phyloP scores from a whole-genome alignment of 2,113 vertebrate genomes.

The Grallaria varia region DNA sequence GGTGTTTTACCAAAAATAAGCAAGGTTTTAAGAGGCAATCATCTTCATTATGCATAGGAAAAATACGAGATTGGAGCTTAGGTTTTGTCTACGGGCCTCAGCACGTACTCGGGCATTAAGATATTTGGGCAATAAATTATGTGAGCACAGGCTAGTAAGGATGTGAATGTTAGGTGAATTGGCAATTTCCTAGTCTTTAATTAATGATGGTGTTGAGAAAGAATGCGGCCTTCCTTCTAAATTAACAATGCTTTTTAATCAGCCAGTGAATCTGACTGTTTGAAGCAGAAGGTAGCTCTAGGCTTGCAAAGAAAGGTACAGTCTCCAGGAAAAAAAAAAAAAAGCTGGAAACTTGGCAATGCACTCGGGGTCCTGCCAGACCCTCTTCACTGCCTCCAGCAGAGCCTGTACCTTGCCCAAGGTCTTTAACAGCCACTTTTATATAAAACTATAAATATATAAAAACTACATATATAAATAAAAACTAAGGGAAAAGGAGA shows the following conservation, averaged over 20 bases:
- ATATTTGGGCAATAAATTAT: slow-evolving; percentile 56
- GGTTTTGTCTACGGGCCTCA: slow-evolving; percentile 40
- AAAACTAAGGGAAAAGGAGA: neutral
- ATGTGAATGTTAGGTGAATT: slow-evolving; percentile 55
- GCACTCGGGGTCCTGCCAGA: neutral
- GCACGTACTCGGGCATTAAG: slow-evolving; percentile 34
- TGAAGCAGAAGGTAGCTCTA: slow-evolving; percentile 36
- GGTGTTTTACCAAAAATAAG: slow-evolving; percentile 53
- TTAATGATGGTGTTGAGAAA: slow-evolving; percentile 62
- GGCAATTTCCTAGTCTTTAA: slow-evolving; percentile 66
- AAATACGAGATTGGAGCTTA: slow-evolving; percentile 40
- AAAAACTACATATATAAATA: too few species aligned
- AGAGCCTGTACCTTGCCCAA: neutral
- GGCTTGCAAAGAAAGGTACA: slow-evolving; percentile 17
- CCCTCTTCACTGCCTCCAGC: neutral
- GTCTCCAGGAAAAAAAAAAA: neutral
- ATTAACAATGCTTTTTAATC: slow-evolving; percentile 64
- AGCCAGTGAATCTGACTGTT: slow-evolving; percentile 28
- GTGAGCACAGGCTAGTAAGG: slow-evolving; percentile 46
- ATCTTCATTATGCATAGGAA: slow-evolving; percentile 54
- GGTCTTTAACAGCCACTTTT: neutral
- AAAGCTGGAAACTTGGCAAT: neutral
- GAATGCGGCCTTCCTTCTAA: slow-evolving; percentile 66
- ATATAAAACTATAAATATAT: too few species aligned
- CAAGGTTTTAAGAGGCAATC: slow-evolving; percentile 52